These are phyloP conservation scores for Dromiciops gliroides DNA, from an alignment of 2,113 vertebrate species.

Conservation along the genomic window DNA sequence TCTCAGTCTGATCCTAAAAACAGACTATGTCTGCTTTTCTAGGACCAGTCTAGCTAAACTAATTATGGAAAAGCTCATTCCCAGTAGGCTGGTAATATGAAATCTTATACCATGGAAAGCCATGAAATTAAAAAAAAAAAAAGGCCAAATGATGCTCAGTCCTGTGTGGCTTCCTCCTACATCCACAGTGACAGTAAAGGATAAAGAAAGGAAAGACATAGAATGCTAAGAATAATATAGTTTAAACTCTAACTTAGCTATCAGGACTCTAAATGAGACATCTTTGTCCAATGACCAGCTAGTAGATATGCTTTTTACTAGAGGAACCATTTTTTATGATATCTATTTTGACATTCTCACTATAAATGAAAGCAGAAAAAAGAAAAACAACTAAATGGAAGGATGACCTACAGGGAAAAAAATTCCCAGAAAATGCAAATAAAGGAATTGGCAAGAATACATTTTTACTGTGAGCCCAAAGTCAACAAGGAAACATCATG, in stretches of 20 bases:
- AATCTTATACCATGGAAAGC: not conserved
- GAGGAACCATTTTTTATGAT: no score
- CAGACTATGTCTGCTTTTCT: not conserved
- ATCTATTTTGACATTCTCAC: no score
- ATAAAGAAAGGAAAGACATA: not conserved
- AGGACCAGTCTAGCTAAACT: not conserved
- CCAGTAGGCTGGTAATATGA: not conserved
- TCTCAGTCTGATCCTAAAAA: not conserved
- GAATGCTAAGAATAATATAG: not conserved
- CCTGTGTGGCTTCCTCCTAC: not conserved
- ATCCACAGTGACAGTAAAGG: not conserved
- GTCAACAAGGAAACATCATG: no score
- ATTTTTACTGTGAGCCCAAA: no score
- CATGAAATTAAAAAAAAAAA: not conserved
- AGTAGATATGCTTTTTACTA: no score
- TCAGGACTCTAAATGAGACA: not conserved
- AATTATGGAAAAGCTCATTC: not conserved
- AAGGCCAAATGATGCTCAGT: not conserved
- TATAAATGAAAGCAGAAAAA: no score
- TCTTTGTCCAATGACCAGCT: no score
- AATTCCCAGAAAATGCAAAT: no score
- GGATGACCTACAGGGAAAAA: no score
- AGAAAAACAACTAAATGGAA: no score
- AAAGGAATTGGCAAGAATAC: no score
- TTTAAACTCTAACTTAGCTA: not conserved